phyloP scores from a whole-genome alignment of 2,113 vertebrate genomes.

The Embiotoca jacksoni region DNA sequence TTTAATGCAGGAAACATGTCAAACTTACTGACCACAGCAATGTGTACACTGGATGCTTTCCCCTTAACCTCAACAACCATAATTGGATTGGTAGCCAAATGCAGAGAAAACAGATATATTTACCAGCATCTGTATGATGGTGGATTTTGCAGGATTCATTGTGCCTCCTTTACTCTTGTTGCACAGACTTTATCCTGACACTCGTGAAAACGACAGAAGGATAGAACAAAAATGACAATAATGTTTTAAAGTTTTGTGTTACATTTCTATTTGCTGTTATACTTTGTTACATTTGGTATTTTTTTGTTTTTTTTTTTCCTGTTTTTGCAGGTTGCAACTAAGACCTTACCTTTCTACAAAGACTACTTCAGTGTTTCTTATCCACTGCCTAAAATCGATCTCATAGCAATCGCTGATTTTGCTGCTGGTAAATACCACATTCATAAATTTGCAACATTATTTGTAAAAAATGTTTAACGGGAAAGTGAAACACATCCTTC shows the following conservation, averaged over 20 bases:
- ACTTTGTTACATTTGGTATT: no score
- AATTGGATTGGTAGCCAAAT: no score
- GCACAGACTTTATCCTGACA: no score
- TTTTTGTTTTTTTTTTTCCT: background rate
- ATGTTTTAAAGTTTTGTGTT: no score
- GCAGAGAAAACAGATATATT: no score
- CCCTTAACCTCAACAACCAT: no score
- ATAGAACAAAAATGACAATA: no score
- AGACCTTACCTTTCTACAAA: constrained; percentile 99
- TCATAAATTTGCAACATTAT: constrained; percentile 42
- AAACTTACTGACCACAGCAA: background rate
- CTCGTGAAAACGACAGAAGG: no score
- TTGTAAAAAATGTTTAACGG: background rate
- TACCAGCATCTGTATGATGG: accelerated
- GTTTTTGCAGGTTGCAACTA: constrained; percentile 92
- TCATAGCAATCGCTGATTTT: constrained; percentile 99
- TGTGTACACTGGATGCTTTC: background rate
- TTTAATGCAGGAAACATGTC: background rate
- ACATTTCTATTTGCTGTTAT: background rate
- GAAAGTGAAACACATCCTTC: background rate
- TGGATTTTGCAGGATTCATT: background rate
- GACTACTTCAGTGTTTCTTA: constrained; percentile 99
- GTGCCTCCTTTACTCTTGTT: background rate
- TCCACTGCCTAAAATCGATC: constrained; percentile 99
- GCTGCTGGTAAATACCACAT: constrained; percentile 86